Conservation (phyloP, 2,888 invertebrate species). For the Kryphioiulus occultus region DNA sequence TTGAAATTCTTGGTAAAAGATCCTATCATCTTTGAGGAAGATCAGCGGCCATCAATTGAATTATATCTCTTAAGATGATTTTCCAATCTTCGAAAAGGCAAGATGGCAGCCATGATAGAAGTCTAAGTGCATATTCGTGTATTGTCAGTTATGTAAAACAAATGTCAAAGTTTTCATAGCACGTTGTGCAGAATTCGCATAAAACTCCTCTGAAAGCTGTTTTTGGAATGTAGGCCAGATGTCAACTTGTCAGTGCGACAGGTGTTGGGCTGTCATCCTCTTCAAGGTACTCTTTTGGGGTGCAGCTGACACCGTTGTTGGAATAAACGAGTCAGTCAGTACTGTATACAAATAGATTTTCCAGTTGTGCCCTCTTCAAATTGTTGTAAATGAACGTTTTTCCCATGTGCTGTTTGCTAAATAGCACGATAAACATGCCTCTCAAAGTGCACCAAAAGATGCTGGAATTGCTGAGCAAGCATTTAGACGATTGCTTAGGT, state of each 20-base stretch:
- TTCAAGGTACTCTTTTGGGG: background rate
- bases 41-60: background rate
- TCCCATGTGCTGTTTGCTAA: background rate
- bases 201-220: background rate
- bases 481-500: background rate
- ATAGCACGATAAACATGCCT: background rate
- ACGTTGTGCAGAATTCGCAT: background rate
- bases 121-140: background rate
- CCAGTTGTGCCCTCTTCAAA: background rate
- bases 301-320: background rate
- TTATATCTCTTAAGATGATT: background rate
- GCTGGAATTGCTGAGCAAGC: background rate
- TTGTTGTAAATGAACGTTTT: background rate
- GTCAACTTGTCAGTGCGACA: background rate
- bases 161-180: background rate
- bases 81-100: background rate
- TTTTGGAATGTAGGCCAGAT: background rate
- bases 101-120: background rate
- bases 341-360: background rate
- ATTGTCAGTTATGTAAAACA: background rate
- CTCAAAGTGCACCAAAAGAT: background rate
- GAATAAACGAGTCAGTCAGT: background rate
- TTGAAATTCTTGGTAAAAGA: background rate
- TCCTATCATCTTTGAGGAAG: background rate
- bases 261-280: constrained; percentile 6